A percentile compares a stretch with the other conserved stretches of the same genome.
phyloP scores from a whole-genome alignment of 2,888 invertebrate genomes.

The Sisyra nigra region DNA sequence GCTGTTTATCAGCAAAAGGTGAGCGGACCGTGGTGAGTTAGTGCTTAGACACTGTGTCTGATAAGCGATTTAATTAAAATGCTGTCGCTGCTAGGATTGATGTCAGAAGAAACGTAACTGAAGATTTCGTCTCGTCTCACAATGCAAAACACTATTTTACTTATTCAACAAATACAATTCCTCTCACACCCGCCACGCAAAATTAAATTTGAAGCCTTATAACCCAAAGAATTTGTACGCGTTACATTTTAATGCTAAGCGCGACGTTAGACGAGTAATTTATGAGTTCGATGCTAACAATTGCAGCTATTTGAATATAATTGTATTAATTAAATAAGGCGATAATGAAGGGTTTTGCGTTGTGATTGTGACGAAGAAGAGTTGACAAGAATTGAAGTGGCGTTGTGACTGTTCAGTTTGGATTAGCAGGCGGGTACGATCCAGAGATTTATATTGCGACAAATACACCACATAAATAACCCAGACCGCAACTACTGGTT shows the following conservation, averaged over 20 bases:
- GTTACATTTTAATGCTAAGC: background rate
- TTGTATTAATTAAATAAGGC: too few relatives aligned
- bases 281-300: too few relatives aligned
- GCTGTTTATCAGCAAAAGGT: slow-evolving; percentile 2
- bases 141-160: background rate
- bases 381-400: too few relatives aligned
- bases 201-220: background rate
- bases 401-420: too few relatives aligned
- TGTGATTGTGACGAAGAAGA: too few relatives aligned
- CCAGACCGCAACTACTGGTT: background rate
- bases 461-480: slow-evolving; percentile 8
- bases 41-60: slow-evolving; percentile 29
- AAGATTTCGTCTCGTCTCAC: background rate
- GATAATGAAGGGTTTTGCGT: too few relatives aligned
- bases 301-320: too few relatives aligned
- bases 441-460: slow-evolving; percentile 8
- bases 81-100: slow-evolving; percentile 30
- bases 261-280: background rate
- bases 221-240: background rate
- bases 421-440: background rate
- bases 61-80: slow-evolving; percentile 35
- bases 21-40: slow-evolving; percentile 21
- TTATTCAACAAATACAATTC: background rate
- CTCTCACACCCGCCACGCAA: background rate
- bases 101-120: slow-evolving; percentile 16